Base-by-base conservation (phyloP, 1,140 invertebrate species). In the Rhopalosiphum padi region DNA sequence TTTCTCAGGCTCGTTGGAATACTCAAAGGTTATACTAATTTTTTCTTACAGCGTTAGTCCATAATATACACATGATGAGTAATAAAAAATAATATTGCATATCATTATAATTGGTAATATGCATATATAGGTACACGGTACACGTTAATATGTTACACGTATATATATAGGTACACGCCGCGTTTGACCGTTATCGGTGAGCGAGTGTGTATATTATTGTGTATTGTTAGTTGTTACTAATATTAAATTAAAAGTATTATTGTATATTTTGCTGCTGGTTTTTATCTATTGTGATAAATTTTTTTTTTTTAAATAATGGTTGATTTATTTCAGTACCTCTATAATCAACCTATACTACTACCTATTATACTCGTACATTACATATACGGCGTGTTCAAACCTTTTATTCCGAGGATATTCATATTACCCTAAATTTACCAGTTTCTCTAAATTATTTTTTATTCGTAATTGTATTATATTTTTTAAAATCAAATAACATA, bases 401-500 rank as follows among this genome's bases (percentile, higher is more conserved):
- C 15, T 77, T n/a, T 68, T 46, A n/a, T 68, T 77, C 15, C n/a
- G 6, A 18, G n/a, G 15, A n/a, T 77, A 77, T 77, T 77, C 30
- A 18, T 51, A 77, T 18, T n/a, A 25, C 30, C 9, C 8, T 68
- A n/a, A 60, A n/a, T 68, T 68, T 2, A 15, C 60, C 60, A 68
- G 55, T 60, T 68, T 18, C 30, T 4, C 11, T n/a, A 5, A 68
- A 30, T 68, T 68, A 4, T 68, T 68, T 68, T n/a, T 68, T 68
- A 0, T 68, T 68, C 15, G 11, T 68, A 68, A 15, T 51, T 48
- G 11, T 15, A 48, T 48, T 51, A 2, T 51, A 51, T 51, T 83
- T 91, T 35, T 91, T 46, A 37, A 82, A 91, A 83, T 93, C 7
- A 55, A 93, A 93, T 25, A 55, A 23, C 35, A 53, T 22, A 21